Evolutionary conservation across 2,888 invertebrate genomes (phyloP).

Genomic region (Rhagonycha fulva): DNA sequence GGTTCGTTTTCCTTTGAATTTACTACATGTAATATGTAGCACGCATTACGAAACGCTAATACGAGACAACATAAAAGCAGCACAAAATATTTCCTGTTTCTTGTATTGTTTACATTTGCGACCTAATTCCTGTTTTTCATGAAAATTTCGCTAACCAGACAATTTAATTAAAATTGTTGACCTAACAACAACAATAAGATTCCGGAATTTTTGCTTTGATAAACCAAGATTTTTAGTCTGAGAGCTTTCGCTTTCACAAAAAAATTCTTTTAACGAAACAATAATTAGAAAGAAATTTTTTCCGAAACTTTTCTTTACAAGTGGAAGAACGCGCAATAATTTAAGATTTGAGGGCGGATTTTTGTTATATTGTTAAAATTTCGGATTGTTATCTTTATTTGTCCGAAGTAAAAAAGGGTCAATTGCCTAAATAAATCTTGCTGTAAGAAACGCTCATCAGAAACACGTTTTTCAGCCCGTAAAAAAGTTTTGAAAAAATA

Average conservation of each 20-base stretch:
- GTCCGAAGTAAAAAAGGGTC: conserved; percentile 19
- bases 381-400: conserved; percentile 21
- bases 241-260: background rate
- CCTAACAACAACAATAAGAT: conserved; percentile 2
- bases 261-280: background rate
- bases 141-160: conserved; percentile 6
- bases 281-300: background rate
- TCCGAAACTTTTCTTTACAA: background rate
- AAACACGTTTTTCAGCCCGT: background rate
- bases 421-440: conserved; percentile 23
- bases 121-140: conserved; percentile 22
- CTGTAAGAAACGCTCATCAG: conserved; percentile 13
- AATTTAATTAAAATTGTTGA: conserved; percentile 2
- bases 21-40: conserved; percentile 10
- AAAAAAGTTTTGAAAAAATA: conserved; percentile 1
- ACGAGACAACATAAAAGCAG: background rate
- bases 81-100: conserved; percentile 16
- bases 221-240: background rate
- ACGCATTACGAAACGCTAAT: background rate
- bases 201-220: conserved; percentile 4
- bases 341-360: conserved; percentile 8
- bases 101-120: conserved; percentile 23
- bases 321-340: background rate
- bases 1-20: conserved; percentile 14
- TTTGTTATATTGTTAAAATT: conserved; percentile 13